Evolutionary conservation across 2,888 invertebrate genomes (phyloP).

Genomic region (Nomada lathburiana): DNA sequence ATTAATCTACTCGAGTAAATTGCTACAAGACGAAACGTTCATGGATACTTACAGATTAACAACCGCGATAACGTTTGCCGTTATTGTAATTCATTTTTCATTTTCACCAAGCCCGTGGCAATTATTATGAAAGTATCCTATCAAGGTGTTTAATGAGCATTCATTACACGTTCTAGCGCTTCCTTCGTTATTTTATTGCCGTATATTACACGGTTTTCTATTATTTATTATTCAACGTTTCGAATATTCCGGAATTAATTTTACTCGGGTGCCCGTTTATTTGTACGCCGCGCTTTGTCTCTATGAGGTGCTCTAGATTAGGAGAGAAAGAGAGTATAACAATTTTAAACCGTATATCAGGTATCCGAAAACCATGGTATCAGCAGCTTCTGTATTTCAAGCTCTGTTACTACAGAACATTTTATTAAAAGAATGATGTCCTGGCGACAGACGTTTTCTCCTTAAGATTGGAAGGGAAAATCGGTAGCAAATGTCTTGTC

Average conservation of each 20-base stretch:
- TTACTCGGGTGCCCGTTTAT: too few relatives aligned
- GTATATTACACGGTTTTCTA: too few relatives aligned
- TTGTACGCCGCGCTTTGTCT: too few relatives aligned
- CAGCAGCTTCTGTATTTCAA: too few relatives aligned
- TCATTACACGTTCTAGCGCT: background rate
- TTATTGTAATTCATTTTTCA: background rate
- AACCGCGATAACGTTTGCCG: background rate
- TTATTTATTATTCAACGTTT: too few relatives aligned
- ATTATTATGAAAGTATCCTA: background rate
- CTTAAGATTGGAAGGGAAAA: background rate
- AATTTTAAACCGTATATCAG: too few relatives aligned
- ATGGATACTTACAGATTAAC: conserved; percentile 3
- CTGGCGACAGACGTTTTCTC: background rate
- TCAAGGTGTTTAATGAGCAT: background rate
- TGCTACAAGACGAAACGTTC: conserved; percentile 5
- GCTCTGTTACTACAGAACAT: too few relatives aligned
- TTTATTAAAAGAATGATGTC: too few relatives aligned
- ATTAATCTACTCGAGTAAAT: conserved; percentile 8
- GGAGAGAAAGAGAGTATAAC: too few relatives aligned
- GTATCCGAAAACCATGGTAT: too few relatives aligned
- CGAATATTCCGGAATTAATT: too few relatives aligned
- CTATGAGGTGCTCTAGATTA: too few relatives aligned
- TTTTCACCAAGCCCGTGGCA: background rate
- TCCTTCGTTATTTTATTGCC: background rate
- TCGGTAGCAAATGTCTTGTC: conserved; percentile 37